Evolutionary conservation across 2,888 invertebrate genomes (phyloP), one percentile per base, ranked within the genome.

Genomic region (Cantharis flavilabris): DNA sequence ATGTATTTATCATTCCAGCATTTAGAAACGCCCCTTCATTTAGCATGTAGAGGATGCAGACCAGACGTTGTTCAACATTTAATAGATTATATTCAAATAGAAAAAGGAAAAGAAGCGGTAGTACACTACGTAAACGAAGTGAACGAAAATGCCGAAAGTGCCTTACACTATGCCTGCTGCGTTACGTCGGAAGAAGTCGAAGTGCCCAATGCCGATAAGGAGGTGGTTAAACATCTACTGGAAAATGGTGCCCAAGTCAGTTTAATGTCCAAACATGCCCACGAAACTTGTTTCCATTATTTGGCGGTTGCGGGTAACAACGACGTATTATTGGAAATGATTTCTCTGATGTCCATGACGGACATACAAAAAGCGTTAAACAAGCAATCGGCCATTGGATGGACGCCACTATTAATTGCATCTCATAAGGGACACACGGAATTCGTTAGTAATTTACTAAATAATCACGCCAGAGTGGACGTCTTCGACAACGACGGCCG

Each of bases 401-500:
- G 99, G 98, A 98, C 99, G 0, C 99, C 99, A 13, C 90, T 99
- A 81, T 90, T 99, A 72, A 98, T 99, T 83, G 99, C 99, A 18
- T 96, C 98, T 85, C 95, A 98, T 86, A 92, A 96, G 86, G 99
- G 98, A 5, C 99, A 99, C 88, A 94, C 96, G 90, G 96, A 97
- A 86, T 93, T 99, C 82, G 97, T 98, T 64, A 96, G 92, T 85
- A 96, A 96, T 79, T 90, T 99, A 75, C 90, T 98, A 77, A 92
- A 95, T 62, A 97, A 98, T 88, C 98, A 99, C 88, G 99, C 99
- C 9, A 93, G 99, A 86, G 99, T 99, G 16, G 99, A 99, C 87
- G 99, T 99, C 0, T 99, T 99, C 88, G 99, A 99, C 87, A 94
- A 94, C 81, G 98, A 99, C 89, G 97, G 97, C 33, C 90, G 98